Conservation (phyloP, 2,113 vertebrate species). For the Apodemus sylvaticus region DNA sequence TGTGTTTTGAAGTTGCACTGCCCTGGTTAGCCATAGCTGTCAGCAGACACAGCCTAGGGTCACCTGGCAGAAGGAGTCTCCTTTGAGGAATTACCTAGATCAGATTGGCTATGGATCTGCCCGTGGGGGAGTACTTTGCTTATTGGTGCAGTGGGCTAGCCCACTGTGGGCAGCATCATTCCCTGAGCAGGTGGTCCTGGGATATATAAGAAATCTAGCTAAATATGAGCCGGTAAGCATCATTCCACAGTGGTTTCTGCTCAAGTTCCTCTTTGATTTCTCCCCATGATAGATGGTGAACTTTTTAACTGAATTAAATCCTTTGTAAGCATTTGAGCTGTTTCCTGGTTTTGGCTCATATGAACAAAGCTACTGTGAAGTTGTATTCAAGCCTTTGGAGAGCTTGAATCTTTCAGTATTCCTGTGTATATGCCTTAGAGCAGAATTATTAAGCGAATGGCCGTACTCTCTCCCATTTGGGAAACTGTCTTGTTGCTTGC, state of each 20-base stretch:
- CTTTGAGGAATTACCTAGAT: not conserved
- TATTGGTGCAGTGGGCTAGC: not conserved
- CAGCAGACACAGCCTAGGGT: not conserved
- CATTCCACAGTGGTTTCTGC: not conserved
- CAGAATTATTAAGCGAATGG: not conserved
- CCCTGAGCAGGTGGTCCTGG: not conserved
- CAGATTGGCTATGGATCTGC: not conserved
- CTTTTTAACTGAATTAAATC: not conserved
- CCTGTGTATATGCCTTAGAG: not conserved
- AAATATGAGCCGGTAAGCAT: not conserved
- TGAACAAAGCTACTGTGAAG: not conserved
- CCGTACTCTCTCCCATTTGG: not conserved
- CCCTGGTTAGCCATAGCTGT: not conserved
- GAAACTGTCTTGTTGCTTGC: not conserved
- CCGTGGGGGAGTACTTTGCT: not conserved
- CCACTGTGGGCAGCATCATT: not conserved
- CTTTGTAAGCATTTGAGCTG: not conserved
- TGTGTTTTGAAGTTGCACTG: not conserved
- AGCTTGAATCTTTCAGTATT: too few species aligned
- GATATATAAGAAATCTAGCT: not conserved
- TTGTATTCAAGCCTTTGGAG: not conserved
- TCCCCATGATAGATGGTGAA: not conserved
- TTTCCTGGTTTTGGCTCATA: not conserved
- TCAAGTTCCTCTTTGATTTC: not conserved
- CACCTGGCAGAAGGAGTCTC: not conserved